phyloP scores from a whole-genome alignment of 2,888 invertebrate genomes.

The Didymodactylos carnosus region DNA sequence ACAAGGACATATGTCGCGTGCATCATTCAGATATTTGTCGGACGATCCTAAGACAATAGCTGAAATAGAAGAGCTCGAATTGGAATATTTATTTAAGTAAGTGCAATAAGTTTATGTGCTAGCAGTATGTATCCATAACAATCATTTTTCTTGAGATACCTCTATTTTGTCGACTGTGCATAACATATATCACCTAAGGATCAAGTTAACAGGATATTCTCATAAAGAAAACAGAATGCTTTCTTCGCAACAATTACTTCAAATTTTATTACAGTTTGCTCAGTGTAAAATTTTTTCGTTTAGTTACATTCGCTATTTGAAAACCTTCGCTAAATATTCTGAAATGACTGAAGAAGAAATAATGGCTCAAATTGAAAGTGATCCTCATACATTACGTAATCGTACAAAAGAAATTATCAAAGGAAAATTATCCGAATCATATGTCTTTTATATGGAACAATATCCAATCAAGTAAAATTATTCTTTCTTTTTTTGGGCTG shows the following conservation, averaged over 20 bases:
- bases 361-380: not conserved
- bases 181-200: too few relatives aligned
- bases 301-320: not conserved
- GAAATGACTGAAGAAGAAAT: not conserved
- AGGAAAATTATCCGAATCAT: not conserved
- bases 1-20: not conserved
- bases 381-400: not conserved
- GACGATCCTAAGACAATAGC: not conserved
- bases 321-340: not conserved
- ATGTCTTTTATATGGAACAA: not conserved
- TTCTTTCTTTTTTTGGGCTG: too few relatives aligned
- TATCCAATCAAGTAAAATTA: not conserved
- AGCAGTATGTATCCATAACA: too few relatives aligned
- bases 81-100: not conserved
- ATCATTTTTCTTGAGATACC: too few relatives aligned
- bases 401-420: not conserved
- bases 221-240: not conserved
- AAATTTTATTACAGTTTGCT: too few relatives aligned
- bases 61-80: not conserved
- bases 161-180: too few relatives aligned
- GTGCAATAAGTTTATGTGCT: not conserved
- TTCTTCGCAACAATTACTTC: too few relatives aligned
- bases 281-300: not conserved
- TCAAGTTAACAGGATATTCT: not conserved
- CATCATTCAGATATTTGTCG: not conserved